Evolutionary conservation across 2,797 vertebrate species (phyloP).

Genomic region (Myotis planiceps): DNA sequence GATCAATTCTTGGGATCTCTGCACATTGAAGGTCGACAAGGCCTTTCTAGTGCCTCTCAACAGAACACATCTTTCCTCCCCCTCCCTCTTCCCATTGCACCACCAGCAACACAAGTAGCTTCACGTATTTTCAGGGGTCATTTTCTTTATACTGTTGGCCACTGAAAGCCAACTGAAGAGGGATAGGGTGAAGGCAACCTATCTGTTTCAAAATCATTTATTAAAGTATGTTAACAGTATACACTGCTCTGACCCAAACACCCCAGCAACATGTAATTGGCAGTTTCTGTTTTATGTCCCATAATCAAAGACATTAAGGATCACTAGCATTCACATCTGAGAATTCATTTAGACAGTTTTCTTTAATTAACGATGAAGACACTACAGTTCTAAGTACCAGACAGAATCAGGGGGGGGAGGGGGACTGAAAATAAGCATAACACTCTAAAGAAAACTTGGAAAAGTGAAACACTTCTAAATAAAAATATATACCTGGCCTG

Average conservation of each 20-base stretch:
- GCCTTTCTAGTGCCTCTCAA: background rate
- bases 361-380: slow-evolving; percentile 81
- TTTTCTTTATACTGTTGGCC: background rate
- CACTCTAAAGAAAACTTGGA: slow-evolving; percentile 75
- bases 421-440: slow-evolving; percentile 70
- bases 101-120: background rate
- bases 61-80: background rate
- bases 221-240: background rate
- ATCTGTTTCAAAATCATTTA: background rate
- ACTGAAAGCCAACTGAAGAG: background rate
- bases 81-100: background rate
- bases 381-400: slow-evolving; percentile 81
- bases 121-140: background rate
- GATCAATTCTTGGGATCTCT: background rate
- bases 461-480: slow-evolving; percentile 76
- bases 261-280: background rate
- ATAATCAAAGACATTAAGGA: slow-evolving; percentile 55
- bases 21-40: background rate
- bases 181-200: background rate
- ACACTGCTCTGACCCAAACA: background rate
- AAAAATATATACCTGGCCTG: slow-evolving; percentile 78
- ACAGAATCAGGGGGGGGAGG: slow-evolving; percentile 28
- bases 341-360: slow-evolving; percentile 77
- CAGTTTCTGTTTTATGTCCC: background rate
- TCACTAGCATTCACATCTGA: slow-evolving; percentile 39